Percentiles rank a stretch among this genome's conserved stretches.
phyloP scores from a whole-genome alignment of 2,888 invertebrate species.

The Aleiodes testaceus region DNA sequence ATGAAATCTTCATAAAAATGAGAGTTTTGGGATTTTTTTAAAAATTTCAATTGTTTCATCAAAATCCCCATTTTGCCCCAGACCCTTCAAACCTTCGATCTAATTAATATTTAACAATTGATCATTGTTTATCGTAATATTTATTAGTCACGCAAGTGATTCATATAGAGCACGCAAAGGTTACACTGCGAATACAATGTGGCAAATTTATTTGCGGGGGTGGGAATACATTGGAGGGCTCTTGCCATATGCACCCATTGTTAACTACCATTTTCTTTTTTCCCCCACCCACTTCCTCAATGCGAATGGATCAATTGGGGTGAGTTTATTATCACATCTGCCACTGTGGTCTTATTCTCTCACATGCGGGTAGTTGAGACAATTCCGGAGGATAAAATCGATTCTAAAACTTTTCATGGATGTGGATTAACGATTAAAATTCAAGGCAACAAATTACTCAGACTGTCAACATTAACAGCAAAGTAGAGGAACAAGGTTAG shows the following conservation, averaged over 20 bases:
- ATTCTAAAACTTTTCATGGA: background rate
- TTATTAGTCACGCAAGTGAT: conserved; percentile 29
- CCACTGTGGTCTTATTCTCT: conserved; percentile 1
- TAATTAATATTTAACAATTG: conserved; percentile 18
- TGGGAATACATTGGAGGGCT: conserved; percentile 1
- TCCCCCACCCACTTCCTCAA: background rate
- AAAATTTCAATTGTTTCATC: background rate
- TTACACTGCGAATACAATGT: conserved; percentile 14
- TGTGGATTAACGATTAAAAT: too few species aligned
- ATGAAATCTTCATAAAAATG: too few species aligned
- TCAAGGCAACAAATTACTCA: too few species aligned
- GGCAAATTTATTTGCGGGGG: conserved; percentile 32
- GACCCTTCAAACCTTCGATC: background rate
- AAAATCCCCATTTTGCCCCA: background rate
- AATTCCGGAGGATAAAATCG: background rate
- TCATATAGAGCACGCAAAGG: conserved; percentile 24
- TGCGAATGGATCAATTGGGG: conserved; percentile 8
- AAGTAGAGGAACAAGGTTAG: too few species aligned
- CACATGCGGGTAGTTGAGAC: background rate
- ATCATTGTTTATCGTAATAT: conserved; percentile 23
- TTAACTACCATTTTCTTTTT: background rate
- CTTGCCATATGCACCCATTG: conserved; percentile 36
- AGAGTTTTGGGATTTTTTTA: background rate
- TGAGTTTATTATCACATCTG: conserved; percentile 27
- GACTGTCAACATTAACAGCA: too few species aligned